Evolutionary conservation across 2,888 invertebrate genomes (phyloP).

Genomic region (Tetrapedia diversipes): DNA sequence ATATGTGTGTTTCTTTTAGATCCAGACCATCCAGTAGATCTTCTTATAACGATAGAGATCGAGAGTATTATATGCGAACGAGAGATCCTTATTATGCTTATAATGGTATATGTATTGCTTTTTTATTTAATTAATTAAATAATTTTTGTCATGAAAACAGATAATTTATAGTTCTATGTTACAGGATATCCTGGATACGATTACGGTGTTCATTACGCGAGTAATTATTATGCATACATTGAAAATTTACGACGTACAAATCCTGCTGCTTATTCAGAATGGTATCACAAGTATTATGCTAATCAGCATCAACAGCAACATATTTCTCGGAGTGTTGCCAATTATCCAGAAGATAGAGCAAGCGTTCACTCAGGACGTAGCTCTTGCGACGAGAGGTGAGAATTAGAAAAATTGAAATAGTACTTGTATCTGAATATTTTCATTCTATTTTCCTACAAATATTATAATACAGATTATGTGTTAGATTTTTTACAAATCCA

Average conservation of each 20-base stretch:
- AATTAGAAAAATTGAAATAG: background rate
- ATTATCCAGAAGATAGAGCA: slow-evolving; percentile 87
- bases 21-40: slow-evolving; percentile 82
- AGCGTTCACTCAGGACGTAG: slow-evolving; percentile 93
- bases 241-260: slow-evolving; percentile 90
- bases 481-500: slow-evolving; percentile 77
- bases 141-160: slow-evolving; percentile 6
- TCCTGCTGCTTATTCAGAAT: slow-evolving; percentile 91
- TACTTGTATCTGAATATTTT: background rate
- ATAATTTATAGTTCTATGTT: background rate
- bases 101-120: slow-evolving; percentile 71
- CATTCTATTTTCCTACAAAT: slow-evolving; percentile 28
- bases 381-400: slow-evolving; percentile 89
- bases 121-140: background rate
- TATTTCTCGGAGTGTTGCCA: slow-evolving; percentile 72
- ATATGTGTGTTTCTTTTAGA: slow-evolving; percentile 53
- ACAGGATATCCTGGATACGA: slow-evolving; percentile 77
- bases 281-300: slow-evolving; percentile 90
- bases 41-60: slow-evolving; percentile 81
- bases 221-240: slow-evolving; percentile 88
- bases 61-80: slow-evolving; percentile 77
- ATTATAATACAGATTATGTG: slow-evolving; percentile 70
- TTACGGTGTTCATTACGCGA: slow-evolving; percentile 76
- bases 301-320: slow-evolving; percentile 77
- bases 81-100: slow-evolving; percentile 80